These are phyloP conservation scores for Heteropelma amictum DNA, from an alignment of 2,888 invertebrate genomes.

Conservation along the genomic window DNA sequence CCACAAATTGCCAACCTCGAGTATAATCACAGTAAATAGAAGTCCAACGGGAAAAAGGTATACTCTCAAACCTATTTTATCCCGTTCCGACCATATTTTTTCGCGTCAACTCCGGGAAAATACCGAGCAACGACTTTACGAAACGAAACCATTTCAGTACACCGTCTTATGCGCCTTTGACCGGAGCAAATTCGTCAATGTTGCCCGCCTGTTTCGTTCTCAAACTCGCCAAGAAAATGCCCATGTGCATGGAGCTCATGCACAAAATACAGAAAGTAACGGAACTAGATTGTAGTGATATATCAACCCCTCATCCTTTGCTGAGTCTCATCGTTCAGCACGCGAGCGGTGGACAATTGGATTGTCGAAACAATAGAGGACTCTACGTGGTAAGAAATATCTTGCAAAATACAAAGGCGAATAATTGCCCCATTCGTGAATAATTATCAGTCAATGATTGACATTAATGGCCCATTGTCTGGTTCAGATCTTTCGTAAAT, in stretches of 20 bases:
- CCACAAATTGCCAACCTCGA: constrained; percentile 89
- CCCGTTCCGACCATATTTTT: neutral
- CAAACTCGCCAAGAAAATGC: constrained; percentile 90
- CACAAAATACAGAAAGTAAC: constrained; percentile 83
- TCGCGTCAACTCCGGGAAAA: too few relatives aligned
- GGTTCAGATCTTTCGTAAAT: too few relatives aligned
- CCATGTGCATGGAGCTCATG: constrained; percentile 89
- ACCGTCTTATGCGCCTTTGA: constrained; percentile 89
- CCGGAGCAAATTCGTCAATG: constrained; percentile 91
- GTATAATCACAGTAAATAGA: constrained; percentile 85
- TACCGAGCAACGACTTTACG: neutral
- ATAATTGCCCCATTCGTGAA: neutral
- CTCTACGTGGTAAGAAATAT: constrained; percentile 87
- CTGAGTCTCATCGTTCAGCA: constrained; percentile 89
- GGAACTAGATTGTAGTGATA: constrained; percentile 81
- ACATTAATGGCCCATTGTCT: too few relatives aligned
- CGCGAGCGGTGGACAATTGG: constrained; percentile 86
- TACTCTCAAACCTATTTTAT: neutral
- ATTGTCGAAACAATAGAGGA: constrained; percentile 86
- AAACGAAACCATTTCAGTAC: constrained; percentile 77
- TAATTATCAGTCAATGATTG: neutral
- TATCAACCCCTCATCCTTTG: constrained; percentile 82
- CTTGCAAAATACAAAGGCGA: neutral
- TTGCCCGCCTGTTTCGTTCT: constrained; percentile 94
- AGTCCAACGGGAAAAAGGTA: constrained; percentile 88